Percentiles rank a stretch among this genome's conserved stretches.
These are phyloP conservation scores for Yoshiicerus persimilis DNA, from an alignment of 1,140 invertebrate genomes.

Conservation along the genomic window DNA sequence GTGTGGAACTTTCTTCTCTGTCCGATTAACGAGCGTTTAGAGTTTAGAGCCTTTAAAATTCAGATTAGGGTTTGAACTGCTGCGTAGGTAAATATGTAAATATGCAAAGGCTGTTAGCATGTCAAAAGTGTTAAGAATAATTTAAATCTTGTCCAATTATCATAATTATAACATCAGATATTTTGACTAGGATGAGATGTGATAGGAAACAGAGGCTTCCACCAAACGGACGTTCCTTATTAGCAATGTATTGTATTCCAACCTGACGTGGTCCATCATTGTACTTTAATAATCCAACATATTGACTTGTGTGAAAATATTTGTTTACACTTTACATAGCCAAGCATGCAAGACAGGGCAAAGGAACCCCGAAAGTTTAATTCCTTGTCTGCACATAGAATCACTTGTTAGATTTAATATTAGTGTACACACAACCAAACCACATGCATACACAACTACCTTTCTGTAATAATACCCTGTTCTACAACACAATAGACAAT, in stretches of 20 bases:
- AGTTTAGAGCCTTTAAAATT: neutral
- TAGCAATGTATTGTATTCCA: neutral
- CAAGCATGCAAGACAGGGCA: neutral
- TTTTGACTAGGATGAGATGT: neutral
- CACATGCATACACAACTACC: neutral
- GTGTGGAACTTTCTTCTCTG: neutral
- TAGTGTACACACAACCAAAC: neutral
- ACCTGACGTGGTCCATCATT: neutral
- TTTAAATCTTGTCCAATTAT: slow-evolving; percentile 7
- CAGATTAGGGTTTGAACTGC: neutral
- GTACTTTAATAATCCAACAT: neutral
- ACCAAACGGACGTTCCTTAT: neutral
- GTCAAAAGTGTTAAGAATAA: slow-evolving; percentile 2
- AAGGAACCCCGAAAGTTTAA: neutral
- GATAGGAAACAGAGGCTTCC: neutral
- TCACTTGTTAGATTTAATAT: neutral
- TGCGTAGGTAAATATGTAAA: slow-evolving; percentile 1
- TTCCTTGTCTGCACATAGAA: neutral
- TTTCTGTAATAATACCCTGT: neutral
- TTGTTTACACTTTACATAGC: neutral
- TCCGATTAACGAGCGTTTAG: neutral
- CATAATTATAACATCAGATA: slow-evolving; percentile 1
- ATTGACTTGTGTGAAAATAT: neutral
- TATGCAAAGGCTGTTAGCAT: slow-evolving; percentile 6
- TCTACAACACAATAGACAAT: neutral